Base-by-base conservation (phyloP, 2,888 invertebrate species). In the Drosophila ochracea region DNA sequence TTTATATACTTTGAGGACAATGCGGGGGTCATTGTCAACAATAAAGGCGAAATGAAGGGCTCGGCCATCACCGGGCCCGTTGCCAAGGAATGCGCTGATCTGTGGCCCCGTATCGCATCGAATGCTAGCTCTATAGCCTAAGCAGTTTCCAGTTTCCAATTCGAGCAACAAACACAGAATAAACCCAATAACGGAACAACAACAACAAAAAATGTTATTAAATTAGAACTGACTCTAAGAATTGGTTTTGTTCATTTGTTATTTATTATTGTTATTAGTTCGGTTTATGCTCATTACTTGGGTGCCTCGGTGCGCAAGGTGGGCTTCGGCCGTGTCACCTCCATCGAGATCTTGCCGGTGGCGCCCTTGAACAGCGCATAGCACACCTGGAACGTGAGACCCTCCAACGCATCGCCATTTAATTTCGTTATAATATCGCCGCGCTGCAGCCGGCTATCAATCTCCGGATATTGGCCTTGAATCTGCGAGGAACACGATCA, bases 1-100 rank as follows among this genome's bases (percentile, higher is more conserved):
- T 99, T 99, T 93, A 98, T 99, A 94, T 99, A 99, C 94, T 99
- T 99, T 94, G 99, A 99, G 94, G 99, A 99, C 94, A 99, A 99
- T 94, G 99, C 99, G 31, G 99, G 99, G 64, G 99, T 99, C 58
- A 99, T 99, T 94, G 99, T 99, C 65, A 99, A 99, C 94, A 99
- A 99, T 94, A 99, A 99, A 94, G 99, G 99, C 76, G 99, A 99
- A 95, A 99, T 99, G 99, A 99, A 99, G 94, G 99, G 98, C 73
- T 99, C 99, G 25, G 99, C 99, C 76, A 99, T 99, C 93, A 99
- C 99, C 59, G 99, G 99, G 83, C 99, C 99, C 64, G 99, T 99
- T 37, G 99, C 99, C 35, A 99, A 99, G 94, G 99, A 99, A 94
- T 99, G 99, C 94, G 99, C 99, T 65, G 99, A 99, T 94, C 95